Conservation (phyloP, 2,888 invertebrate genomes). For the Melinaea menophilus region DNA sequence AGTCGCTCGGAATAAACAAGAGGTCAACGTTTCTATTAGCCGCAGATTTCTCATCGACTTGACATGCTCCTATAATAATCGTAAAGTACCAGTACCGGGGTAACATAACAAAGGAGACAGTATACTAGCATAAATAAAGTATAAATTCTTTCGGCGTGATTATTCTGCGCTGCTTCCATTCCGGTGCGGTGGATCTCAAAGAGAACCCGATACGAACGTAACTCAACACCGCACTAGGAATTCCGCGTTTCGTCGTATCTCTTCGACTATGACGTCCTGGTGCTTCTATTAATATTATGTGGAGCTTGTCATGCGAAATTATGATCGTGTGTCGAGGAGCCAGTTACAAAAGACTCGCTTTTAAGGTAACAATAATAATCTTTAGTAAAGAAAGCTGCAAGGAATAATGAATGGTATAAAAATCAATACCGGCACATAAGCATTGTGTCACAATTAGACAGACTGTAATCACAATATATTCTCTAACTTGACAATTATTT, state of each 20-base stretch:
- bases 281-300: conserved; percentile 42
- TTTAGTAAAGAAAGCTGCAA: background rate
- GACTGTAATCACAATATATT: background rate
- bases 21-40: conserved; percentile 34
- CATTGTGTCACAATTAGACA: background rate
- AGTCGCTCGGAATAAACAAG: conserved; percentile 18
- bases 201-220: conserved; percentile 56
- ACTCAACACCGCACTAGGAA: conserved; percentile 60
- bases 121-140: conserved; percentile 42
- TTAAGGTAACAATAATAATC: background rate
- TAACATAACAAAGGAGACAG: conserved; percentile 43
- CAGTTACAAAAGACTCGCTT: conserved; percentile 18
- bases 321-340: conserved; percentile 33
- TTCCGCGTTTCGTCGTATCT: conserved; percentile 53
- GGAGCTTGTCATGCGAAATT: conserved; percentile 39
- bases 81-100: conserved; percentile 49
- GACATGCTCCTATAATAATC: conserved; percentile 42
- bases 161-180: conserved; percentile 46
- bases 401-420: background rate
- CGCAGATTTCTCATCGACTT: conserved; percentile 32
- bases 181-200: conserved; percentile 57
- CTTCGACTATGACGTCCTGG: conserved; percentile 43
- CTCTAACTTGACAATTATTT: background rate
- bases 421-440: background rate
- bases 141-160: conserved; percentile 43